Evolutionary conservation across 2,888 invertebrate genomes (phyloP).

Genomic region (Cistogaster globosa): DNA sequence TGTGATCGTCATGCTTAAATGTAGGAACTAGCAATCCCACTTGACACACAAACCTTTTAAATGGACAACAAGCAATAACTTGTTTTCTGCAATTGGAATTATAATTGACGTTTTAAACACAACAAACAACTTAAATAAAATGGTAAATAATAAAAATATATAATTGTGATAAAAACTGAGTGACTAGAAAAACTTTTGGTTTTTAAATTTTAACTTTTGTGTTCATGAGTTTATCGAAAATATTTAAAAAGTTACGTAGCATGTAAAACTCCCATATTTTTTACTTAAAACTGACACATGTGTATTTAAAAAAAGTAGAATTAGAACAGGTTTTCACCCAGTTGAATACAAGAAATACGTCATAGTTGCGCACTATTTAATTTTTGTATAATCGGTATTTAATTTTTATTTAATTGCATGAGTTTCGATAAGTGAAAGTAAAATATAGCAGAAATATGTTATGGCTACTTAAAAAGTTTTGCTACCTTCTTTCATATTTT

Average conservation of each 20-base stretch:
- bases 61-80: conserved; percentile 29
- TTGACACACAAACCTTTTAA: conserved; percentile 32
- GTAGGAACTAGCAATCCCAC: conserved; percentile 1
- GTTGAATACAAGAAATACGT: too few relatives aligned
- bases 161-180: background rate
- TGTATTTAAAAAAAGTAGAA: too few relatives aligned
- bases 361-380: too few relatives aligned
- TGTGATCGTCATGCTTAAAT: background rate
- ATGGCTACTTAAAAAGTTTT: too few relatives aligned
- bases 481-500: too few relatives aligned
- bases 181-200: conserved; percentile 29
- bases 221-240: background rate
- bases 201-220: conserved; percentile 8
- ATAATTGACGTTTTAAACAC: background rate
- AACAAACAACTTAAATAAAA: background rate
- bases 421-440: too few relatives aligned
- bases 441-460: too few relatives aligned
- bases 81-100: conserved; percentile 30
- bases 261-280: too few relatives aligned
- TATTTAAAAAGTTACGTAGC: background rate
- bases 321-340: too few relatives aligned
- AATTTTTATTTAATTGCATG: too few relatives aligned
- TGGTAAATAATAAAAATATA: background rate
- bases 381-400: too few relatives aligned
- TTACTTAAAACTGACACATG: too few relatives aligned